Evolutionary conservation across 2,797 vertebrate genomes (phyloP), one percentile per base, ranked within the genome.

Genomic region (Craterocephalus amniculus): DNA sequence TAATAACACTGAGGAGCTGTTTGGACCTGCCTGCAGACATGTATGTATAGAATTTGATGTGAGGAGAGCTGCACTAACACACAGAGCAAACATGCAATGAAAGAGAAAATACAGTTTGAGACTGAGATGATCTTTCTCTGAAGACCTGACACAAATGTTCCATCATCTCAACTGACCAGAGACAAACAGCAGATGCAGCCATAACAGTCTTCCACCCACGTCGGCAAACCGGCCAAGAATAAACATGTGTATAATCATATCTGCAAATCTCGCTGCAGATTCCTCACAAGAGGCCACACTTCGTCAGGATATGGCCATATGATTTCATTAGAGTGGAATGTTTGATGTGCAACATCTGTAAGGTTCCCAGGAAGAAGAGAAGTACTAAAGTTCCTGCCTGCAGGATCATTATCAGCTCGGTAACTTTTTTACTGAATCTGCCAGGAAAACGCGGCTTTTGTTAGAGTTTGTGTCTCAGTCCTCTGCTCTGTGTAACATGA

Each of bases 131-230:
- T 36, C 40, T 18, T 18, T 48, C 59, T 43, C 13, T 60, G 38
- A 5, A 45, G 78, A 70, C 35, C 43, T 77, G 73, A 84, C 76
- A 58, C 83, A 68, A 70, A 82, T 76, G 71, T 86, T 87, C 72
- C 75, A 7, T 79, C 57, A 16, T 73, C 77, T 64, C 62, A 58
- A 13, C 71, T 1, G 3, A 55, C 38, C 59, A 63, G 48, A 75
- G 63, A 69, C 59, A 65, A 76, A 55, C 66, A 77, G 57, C 87
- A 86, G 81, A 83, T 84, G 79, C 57, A 74, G 38, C 45, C 13
- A 43, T 67, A 13, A 26, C 9, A 58, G 78, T 88, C 87, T 72
- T 84, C 85, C 83, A 56, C 79, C 85, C 81, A 83, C 80, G 24
- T 48, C 60, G 57, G 66, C 61, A 55, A 65, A 77, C 45, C 24